Percentiles rank a stretch among this genome's conserved stretches.
phyloP scores from a whole-genome alignment of 1,140 invertebrate species.

The silkworm (Bombyx mori) region DNA sequence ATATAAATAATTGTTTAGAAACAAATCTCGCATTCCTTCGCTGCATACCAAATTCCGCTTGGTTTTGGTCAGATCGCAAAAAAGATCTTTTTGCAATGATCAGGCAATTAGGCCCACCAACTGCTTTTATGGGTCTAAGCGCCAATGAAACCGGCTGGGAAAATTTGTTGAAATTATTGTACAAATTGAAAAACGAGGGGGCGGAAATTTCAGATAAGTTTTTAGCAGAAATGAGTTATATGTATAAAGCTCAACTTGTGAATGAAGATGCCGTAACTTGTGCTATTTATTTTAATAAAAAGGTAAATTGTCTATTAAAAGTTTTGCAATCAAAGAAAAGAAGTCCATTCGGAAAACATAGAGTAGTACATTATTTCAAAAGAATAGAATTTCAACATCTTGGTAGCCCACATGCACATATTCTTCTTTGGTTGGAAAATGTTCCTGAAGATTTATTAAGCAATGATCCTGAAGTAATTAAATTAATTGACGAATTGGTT shows the following conservation, averaged over 20 bases:
- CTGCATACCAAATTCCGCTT: conserved; percentile 23
- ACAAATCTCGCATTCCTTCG: conserved; percentile 20
- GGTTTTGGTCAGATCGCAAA: conserved; percentile 40
- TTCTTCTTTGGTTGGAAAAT: conserved; percentile 19
- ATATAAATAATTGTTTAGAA: conserved; percentile 21
- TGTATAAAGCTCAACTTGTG: conserved; percentile 32
- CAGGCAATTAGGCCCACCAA: conserved; percentile 39
- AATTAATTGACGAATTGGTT: conserved; percentile 11
- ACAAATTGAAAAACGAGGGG: conserved; percentile 41
- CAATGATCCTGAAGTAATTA: conserved; percentile 4
- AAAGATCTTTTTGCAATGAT: conserved; percentile 59
- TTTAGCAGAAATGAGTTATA: conserved; percentile 18
- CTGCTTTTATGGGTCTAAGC: conserved; percentile 43
- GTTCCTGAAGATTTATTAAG: conserved; percentile 12
- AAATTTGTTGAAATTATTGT: conserved; percentile 41
- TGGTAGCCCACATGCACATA: conserved; percentile 34
- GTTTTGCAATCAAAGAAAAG: conserved; percentile 28
- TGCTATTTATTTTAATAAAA: conserved; percentile 47
- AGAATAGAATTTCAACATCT: conserved; percentile 63
- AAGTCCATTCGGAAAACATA: conserved; percentile 37
- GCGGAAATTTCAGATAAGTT: conserved; percentile 21
- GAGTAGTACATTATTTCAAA: conserved; percentile 38
- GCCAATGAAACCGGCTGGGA: conserved; percentile 52
- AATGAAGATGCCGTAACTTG: conserved; percentile 61
- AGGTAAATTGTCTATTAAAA: conserved; percentile 18